Percentiles rank a stretch among this genome's conserved stretches.
phyloP scores from a whole-genome alignment of 1,140 invertebrate genomes.

The Micrasema minimum region DNA sequence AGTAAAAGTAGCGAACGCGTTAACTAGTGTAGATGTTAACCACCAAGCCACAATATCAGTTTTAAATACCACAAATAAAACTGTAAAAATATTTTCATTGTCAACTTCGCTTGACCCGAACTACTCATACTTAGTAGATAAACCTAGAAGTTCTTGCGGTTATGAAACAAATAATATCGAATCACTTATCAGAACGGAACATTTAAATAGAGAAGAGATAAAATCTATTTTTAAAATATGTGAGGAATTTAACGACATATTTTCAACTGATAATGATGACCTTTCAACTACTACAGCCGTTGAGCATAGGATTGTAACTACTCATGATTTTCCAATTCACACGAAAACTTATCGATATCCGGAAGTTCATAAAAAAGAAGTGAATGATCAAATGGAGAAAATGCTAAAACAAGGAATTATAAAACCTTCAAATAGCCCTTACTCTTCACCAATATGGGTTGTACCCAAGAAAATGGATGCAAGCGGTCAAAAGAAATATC shows the following conservation, averaged over 20 bases:
- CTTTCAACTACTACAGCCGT: too few relatives aligned
- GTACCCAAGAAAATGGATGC: slow-evolving; percentile 56
- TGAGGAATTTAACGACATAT: too few relatives aligned
- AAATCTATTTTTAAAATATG: too few relatives aligned
- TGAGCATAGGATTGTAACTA: too few relatives aligned
- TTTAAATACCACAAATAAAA: background rate
- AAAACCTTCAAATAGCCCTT: slow-evolving; percentile 41
- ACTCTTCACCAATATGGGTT: slow-evolving; percentile 46
- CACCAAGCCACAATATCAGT: background rate
- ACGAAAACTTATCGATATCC: slow-evolving; percentile 55
- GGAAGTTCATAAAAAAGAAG: slow-evolving; percentile 55
- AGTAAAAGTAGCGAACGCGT: background rate
- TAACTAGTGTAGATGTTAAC: background rate
- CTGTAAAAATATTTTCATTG: background rate
- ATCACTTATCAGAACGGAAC: slow-evolving; percentile 50
- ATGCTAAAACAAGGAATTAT: slow-evolving; percentile 54
- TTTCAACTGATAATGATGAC: too few relatives aligned
- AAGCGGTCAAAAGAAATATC: slow-evolving; percentile 54
- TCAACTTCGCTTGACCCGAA: background rate
- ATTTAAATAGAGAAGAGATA: slow-evolving; percentile 51
- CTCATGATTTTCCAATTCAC: background rate
- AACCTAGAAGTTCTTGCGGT: background rate
- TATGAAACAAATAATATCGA: background rate
- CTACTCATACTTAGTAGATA: background rate
- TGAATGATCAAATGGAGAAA: slow-evolving; percentile 54